Evolutionary conservation across 2,113 vertebrate genomes (phyloP), one percentile per base, ranked within the genome.

Genomic region (Sialia sialis): DNA sequence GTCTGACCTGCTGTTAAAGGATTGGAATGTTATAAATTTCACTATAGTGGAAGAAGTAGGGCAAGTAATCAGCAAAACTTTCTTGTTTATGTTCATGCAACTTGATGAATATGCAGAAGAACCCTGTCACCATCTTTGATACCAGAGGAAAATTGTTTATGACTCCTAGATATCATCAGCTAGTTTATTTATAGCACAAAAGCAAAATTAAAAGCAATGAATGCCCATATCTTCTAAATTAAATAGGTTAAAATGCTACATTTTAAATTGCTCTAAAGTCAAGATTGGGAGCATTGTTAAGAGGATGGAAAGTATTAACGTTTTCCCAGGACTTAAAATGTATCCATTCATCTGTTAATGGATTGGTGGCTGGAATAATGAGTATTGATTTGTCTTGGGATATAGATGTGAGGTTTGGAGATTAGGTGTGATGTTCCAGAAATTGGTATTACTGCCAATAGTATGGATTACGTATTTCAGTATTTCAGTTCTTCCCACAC

Each of bases 81-180:
- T 84, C 32, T 75, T 94, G 66, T 94, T 93, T 80, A 85, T 27
- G 8, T 73, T 55, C 86, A 63, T 92, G 36, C 86, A 74, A 80
- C 70, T 80, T 91, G 48, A 89, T 95, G 95, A 96, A 75, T 93
- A 90, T 95, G 81, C 69, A 94, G 90, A 87, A 84, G 83, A 97
- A 93, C 34, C 8, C 17, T 67, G 74, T 93, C 83, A 90, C 55
- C 74, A 93, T 92, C 78, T 96, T 95, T 69, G 73, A 68, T 87
- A 94, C 81, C 84, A 95, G 87, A 92, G 91, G 90, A 84, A 95
- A 96, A 91, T 86, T 94, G 87, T 89, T 97, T 96, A 84, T 94
- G 91, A 86, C 55, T 77, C 46, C 64, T 93, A 44, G 69, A 75
- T 96, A 79, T 55, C 66, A 95, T 89, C 41, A 95, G 43, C 54